phyloP scores from a whole-genome alignment of 2,888 invertebrate genomes.

The Drosophila picticornis region DNA sequence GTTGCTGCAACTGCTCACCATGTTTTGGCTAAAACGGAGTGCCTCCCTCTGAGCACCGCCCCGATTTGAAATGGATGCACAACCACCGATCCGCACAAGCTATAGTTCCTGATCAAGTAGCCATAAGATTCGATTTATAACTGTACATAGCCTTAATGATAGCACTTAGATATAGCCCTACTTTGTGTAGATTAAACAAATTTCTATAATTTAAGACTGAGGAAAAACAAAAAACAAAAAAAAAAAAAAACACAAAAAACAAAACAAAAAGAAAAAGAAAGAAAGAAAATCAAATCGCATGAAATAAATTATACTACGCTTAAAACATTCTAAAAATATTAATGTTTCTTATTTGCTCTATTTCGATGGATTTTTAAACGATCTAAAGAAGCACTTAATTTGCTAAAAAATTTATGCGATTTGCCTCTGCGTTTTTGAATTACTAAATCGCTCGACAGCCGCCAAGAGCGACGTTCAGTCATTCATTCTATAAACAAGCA shows the following conservation, averaged over 20 bases:
- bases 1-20: slow-evolving; percentile 77
- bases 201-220: slow-evolving; percentile 55
- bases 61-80: slow-evolving; percentile 17
- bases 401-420: slow-evolving; percentile 50
- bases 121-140: slow-evolving; percentile 43
- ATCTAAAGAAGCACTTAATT: slow-evolving; percentile 37
- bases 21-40: slow-evolving; percentile 76
- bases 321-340: slow-evolving; percentile 59
- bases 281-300: slow-evolving; percentile 19
- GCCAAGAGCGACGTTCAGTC: slow-evolving; percentile 24
- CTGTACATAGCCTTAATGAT: slow-evolving; percentile 46
- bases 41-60: slow-evolving; percentile 36
- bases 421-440: slow-evolving; percentile 24
- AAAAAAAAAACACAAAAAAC: slow-evolving; percentile 3
- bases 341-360: slow-evolving; percentile 27
- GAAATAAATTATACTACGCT: slow-evolving; percentile 60
- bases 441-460: slow-evolving; percentile 43
- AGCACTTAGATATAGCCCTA: slow-evolving; percentile 23
- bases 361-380: slow-evolving; percentile 28
- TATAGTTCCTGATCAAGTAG: slow-evolving; percentile 72
- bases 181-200: slow-evolving; percentile 42
- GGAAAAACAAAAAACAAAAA: slow-evolving; percentile 23
- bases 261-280: background rate
- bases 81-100: slow-evolving; percentile 52
- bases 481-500: slow-evolving; percentile 38